Evolutionary conservation across 2,888 invertebrate species (phyloP).

Genomic region (Meiosimyza decipiens): DNA sequence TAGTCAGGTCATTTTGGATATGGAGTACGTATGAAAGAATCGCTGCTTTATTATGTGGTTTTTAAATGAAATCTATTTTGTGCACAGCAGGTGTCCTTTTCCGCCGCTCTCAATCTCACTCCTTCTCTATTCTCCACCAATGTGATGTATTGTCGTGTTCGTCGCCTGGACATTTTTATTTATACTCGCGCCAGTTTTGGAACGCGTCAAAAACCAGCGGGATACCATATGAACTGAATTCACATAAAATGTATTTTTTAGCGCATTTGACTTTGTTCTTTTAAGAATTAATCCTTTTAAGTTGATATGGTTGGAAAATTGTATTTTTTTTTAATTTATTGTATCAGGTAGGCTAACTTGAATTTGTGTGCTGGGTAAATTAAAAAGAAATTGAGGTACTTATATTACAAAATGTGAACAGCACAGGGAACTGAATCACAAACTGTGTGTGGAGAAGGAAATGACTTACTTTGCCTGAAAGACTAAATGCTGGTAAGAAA

Average conservation of each 20-base stretch:
- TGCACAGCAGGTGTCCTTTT: slow-evolving; percentile 61
- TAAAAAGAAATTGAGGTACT: no score
- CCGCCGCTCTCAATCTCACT: no score
- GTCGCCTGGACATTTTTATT: slow-evolving; percentile 55
- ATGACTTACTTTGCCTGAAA: no score
- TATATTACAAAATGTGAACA: no score
- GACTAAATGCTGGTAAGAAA: no score
- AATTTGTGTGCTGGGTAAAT: no score
- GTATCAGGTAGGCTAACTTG: no score
- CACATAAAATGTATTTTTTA: slow-evolving; percentile 29
- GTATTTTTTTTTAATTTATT: no score
- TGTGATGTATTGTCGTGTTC: slow-evolving; percentile 59
- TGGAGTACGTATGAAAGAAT: slow-evolving; percentile 14
- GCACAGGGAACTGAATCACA: no score
- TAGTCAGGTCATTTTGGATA: background rate
- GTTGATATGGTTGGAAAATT: no score
- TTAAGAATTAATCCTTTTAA: background rate
- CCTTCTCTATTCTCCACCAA: slow-evolving; percentile 32
- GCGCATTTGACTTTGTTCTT: background rate
- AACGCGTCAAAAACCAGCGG: slow-evolving; percentile 52
- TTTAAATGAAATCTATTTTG: slow-evolving; percentile 42
- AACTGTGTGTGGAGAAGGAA: no score
- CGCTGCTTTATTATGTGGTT: slow-evolving; percentile 8
- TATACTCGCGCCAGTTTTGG: slow-evolving; percentile 48
- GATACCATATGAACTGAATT: slow-evolving; percentile 47